Conservation (phyloP, 2,888 invertebrate genomes). For the Dichetophora obliterata region DNA sequence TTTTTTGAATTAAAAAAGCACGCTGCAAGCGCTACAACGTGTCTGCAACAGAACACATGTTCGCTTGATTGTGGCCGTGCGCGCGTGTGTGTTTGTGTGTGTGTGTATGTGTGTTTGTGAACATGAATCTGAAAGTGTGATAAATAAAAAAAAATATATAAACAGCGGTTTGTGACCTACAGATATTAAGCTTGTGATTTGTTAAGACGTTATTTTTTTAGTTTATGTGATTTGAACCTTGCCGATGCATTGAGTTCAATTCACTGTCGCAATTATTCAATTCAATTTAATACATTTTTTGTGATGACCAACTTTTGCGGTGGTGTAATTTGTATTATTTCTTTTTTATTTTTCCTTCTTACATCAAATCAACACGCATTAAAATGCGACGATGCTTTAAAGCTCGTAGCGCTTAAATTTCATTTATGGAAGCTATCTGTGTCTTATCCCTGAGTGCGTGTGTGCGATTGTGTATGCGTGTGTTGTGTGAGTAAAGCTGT, state of each 20-base stretch:
- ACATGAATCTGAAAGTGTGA: too few species aligned
- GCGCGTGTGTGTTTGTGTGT: neutral
- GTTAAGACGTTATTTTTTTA: too few species aligned
- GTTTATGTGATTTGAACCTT: neutral
- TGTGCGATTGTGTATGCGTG: neutral
- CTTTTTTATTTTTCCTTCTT: neutral
- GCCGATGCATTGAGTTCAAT: neutral
- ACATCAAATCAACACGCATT: conserved; percentile 39
- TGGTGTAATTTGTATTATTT: neutral
- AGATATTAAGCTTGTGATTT: too few species aligned
- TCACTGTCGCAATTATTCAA: conserved; percentile 45
- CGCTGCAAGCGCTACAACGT: neutral
- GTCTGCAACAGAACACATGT: neutral
- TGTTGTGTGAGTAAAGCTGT: neutral
- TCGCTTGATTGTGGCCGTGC: neutral
- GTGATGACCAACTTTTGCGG: neutral
- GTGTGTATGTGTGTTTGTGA: neutral
- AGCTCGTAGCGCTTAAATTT: conserved; percentile 10
- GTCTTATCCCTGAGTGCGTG: neutral
- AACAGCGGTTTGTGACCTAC: too few species aligned
- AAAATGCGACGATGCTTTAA: conserved; percentile 5
- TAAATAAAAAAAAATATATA: too few species aligned
- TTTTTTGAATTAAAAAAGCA: neutral
- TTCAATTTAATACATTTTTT: conserved; percentile 42
- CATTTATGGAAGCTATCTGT: neutral